Percentiles rank a stretch among this genome's conserved stretches.
Evolutionary conservation across 1,140 invertebrate species (phyloP).

Genomic region (Samia ricini): DNA sequence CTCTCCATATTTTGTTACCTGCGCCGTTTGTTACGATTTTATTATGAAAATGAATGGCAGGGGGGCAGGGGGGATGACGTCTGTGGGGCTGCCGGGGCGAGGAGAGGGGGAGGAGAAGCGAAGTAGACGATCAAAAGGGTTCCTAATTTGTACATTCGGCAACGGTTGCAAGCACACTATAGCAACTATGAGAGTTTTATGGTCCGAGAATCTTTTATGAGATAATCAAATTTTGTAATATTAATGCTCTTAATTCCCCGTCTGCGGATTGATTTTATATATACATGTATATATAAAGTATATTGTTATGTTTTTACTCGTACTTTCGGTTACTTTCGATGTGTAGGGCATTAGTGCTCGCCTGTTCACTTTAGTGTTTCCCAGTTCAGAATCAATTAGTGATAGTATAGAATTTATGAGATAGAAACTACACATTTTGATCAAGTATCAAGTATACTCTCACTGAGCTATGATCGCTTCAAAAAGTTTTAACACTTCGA

Average conservation of each 20-base stretch:
- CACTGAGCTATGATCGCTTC: no score
- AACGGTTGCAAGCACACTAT: slow-evolving; percentile 51
- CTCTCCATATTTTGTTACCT: slow-evolving; percentile 75
- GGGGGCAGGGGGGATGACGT: slow-evolving; percentile 26
- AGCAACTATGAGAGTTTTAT: slow-evolving; percentile 73
- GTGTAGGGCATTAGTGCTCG: background rate
- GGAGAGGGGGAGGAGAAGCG: slow-evolving; percentile 19
- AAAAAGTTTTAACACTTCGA: no score
- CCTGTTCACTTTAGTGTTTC: no score
- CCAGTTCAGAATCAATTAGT: no score
- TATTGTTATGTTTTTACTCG: background rate
- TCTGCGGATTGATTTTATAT: slow-evolving; percentile 48
- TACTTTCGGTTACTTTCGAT: background rate
- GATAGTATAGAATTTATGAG: no score
- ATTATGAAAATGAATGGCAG: slow-evolving; percentile 76
- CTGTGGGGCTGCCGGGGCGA: slow-evolving; percentile 24
- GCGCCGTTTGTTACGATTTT: slow-evolving; percentile 74
- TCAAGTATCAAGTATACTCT: no score
- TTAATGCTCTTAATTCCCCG: slow-evolving; percentile 66
- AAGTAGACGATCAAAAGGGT: slow-evolving; percentile 62
- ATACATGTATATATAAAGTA: no score
- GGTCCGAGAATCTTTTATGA: slow-evolving; percentile 72
- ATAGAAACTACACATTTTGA: no score
- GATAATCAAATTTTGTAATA: slow-evolving; percentile 77
- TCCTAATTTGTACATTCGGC: slow-evolving; percentile 72